These are phyloP conservation scores for Drosophila niveifrons DNA, from an alignment of 2,888 invertebrate species.

Conservation along the genomic window DNA sequence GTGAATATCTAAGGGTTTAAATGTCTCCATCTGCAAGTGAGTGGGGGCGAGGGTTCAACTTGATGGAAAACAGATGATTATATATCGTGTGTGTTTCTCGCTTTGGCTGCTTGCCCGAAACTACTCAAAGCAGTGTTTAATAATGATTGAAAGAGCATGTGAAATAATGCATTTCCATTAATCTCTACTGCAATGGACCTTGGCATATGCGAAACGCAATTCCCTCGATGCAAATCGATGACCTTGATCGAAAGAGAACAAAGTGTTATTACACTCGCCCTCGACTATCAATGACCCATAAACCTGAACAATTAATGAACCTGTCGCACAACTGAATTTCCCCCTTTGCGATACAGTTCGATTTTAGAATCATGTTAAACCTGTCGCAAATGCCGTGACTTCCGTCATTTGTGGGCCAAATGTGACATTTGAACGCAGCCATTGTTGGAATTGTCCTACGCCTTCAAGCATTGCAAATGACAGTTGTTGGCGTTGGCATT, in stretches of 20 bases:
- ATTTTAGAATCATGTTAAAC: constrained; percentile 22
- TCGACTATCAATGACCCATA: constrained; percentile 6
- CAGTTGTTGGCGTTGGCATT: constrained; percentile 23
- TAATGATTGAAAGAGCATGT: constrained; percentile 13
- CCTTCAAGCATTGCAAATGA: not conserved
- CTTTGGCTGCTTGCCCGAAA: constrained; percentile 47
- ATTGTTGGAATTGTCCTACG: constrained; percentile 12
- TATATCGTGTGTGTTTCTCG: not conserved
- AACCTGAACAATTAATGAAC: constrained; percentile 64
- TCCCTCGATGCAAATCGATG: constrained; percentile 29
- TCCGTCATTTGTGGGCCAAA: constrained; percentile 42
- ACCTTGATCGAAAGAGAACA: constrained; percentile 4
- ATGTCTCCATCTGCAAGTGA: constrained; percentile 1
- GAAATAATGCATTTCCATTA: constrained; percentile 4
- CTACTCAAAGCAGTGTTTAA: constrained; percentile 38
- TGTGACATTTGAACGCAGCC: constrained; percentile 6
- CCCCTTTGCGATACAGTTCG: constrained; percentile 12
- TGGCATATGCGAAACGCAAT: constrained; percentile 21
- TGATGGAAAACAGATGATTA: constrained; percentile 36
- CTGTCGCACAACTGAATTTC: constrained; percentile 39
- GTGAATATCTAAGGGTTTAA: not conserved
- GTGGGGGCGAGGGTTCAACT: not conserved
- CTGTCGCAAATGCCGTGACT: constrained; percentile 57
- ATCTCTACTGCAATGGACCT: constrained; percentile 20
- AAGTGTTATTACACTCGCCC: no score